phyloP scores from a whole-genome alignment of 2,113 vertebrate genomes.

The Mystacornis crossleyi region DNA sequence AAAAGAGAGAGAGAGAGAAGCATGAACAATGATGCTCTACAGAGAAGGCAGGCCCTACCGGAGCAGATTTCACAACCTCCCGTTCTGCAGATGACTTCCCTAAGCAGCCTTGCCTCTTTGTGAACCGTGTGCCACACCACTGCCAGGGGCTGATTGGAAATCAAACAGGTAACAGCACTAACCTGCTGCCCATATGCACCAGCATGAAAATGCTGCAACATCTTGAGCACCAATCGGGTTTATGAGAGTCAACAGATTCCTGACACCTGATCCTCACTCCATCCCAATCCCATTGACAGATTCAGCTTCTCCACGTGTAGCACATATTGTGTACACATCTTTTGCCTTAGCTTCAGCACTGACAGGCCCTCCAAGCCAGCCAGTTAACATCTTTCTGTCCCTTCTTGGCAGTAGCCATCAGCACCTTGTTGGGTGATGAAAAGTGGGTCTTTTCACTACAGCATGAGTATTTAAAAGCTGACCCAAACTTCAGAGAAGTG shows the following conservation, averaged over 20 bases:
- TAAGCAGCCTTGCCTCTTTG: neutral
- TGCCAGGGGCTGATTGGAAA: neutral
- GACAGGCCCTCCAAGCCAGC: neutral
- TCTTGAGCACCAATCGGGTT: neutral
- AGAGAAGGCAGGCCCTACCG: neutral
- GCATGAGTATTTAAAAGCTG: neutral
- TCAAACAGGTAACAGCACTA: no score
- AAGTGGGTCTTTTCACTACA: neutral
- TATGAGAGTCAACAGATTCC: neutral
- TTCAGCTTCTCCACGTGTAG: neutral
- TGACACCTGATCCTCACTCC: neutral
- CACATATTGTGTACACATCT: rapidly evolving
- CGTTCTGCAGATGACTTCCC: rapidly evolving
- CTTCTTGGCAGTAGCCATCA: neutral
- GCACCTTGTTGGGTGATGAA: neutral
- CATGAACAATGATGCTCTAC: rapidly evolving
- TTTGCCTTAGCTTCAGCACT: neutral
- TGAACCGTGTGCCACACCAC: neutral
- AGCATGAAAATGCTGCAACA: neutral
- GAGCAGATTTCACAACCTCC: neutral
- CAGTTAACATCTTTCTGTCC: neutral
- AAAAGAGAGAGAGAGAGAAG: neutral
- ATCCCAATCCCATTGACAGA: neutral
- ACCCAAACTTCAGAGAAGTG: neutral
- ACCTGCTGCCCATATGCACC: neutral